Percentiles rank a stretch among this genome's conserved stretches.
phyloP scores from a whole-genome alignment of 1,140 invertebrate species.

The Lamellibrachia luymesi region DNA sequence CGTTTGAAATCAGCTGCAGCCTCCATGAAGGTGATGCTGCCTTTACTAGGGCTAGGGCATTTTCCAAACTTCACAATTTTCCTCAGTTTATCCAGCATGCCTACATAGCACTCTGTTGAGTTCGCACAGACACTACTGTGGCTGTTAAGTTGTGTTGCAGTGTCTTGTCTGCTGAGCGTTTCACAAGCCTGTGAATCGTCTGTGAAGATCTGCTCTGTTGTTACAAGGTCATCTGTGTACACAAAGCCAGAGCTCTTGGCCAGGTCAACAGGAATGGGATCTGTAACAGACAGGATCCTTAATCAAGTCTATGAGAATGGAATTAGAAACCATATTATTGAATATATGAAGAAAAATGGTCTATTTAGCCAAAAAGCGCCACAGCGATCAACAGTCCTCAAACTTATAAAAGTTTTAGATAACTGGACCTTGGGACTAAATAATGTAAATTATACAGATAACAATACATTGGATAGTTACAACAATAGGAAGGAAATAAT shows the following conservation, averaged over 20 bases:
- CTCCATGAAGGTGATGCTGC: background rate
- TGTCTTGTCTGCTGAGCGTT: constrained; percentile 3
- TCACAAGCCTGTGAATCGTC: background rate
- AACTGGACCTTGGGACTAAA: too few species aligned
- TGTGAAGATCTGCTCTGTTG: constrained; percentile 20
- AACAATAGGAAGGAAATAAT: too few species aligned
- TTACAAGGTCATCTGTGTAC: constrained; percentile 44
- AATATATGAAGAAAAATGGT: too few species aligned
- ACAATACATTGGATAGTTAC: too few species aligned
- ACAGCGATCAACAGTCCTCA: too few species aligned
- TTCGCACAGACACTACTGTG: background rate
- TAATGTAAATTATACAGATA: too few species aligned
- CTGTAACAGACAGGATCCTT: constrained; percentile 33
- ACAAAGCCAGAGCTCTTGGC: constrained; percentile 34
- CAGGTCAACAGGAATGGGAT: constrained; percentile 45
- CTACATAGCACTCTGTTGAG: background rate
- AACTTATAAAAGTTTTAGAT: too few species aligned
- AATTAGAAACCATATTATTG: too few species aligned
- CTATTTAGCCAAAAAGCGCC: too few species aligned
- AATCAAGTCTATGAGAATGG: background rate
- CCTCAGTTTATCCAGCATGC: background rate
- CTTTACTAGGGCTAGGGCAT: background rate
- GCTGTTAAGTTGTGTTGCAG: background rate
- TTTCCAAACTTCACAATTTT: background rate
- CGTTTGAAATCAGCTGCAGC: background rate